phyloP scores from a whole-genome alignment of 2,797 vertebrate species.

The Epinephelus awoara region DNA sequence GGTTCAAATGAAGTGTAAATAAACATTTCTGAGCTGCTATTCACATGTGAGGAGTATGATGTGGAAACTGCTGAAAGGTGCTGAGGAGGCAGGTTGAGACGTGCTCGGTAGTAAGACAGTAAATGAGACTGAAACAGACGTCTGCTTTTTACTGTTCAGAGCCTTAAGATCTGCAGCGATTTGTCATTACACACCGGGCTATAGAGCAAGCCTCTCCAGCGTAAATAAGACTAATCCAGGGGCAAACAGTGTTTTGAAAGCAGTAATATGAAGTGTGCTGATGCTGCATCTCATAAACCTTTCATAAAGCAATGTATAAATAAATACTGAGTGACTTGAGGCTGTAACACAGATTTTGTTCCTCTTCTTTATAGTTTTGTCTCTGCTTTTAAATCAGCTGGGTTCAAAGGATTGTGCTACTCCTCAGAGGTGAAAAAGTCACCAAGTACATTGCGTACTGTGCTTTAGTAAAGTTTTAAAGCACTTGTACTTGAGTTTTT shows the following conservation, averaged over 20 bases:
- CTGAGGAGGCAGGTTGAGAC: constrained; percentile 71
- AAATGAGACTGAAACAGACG: constrained; percentile 49
- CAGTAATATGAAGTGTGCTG: constrained; percentile 19
- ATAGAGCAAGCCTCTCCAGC: constrained; percentile 14
- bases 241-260: constrained; percentile 39
- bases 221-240: constrained; percentile 37
- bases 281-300: constrained; percentile 35
- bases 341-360: constrained; percentile 10
- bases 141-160: constrained; percentile 46
- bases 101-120: constrained; percentile 52
- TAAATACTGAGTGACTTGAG: constrained; percentile 39
- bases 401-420: constrained; percentile 4
- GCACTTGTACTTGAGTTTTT: neutral
- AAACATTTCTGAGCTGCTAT: constrained; percentile 39
- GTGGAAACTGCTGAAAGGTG: constrained; percentile 60
- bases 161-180: constrained; percentile 42
- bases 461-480: neutral
- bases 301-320: constrained; percentile 24
- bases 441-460: neutral
- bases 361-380: constrained; percentile 15
- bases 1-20: constrained; percentile 58
- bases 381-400: constrained; percentile 17
- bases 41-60: constrained; percentile 30
- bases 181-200: constrained; percentile 44
- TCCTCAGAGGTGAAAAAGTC: neutral